These are phyloP conservation scores for Drosophila eugracilis DNA, from an alignment of 1,140 invertebrate species.

Conservation along the genomic window DNA sequence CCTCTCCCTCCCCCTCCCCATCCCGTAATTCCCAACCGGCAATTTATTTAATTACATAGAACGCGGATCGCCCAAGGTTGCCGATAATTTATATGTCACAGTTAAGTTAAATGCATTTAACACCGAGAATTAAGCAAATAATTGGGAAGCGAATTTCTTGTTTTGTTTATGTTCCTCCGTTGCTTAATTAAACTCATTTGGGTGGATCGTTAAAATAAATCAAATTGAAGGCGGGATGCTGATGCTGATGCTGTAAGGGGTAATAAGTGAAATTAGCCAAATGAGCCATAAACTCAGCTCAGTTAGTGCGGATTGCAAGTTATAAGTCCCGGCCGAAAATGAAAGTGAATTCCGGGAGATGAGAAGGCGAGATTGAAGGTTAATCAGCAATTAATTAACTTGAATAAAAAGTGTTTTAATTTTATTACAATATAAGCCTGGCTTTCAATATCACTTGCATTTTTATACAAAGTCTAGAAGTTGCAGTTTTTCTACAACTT, in stretches of 20 bases:
- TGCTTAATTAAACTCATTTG: slow-evolving; percentile 73
- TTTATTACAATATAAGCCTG: neutral
- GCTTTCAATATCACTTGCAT: neutral
- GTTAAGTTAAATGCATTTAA: slow-evolving; percentile 76
- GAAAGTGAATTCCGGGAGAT: slow-evolving; percentile 10
- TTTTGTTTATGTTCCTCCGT: slow-evolving; percentile 26
- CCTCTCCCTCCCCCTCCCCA: neutral
- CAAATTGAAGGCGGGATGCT: slow-evolving; percentile 30
- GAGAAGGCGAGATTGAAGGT: slow-evolving; percentile 11
- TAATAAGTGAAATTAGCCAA: slow-evolving; percentile 62
- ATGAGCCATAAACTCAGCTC: slow-evolving; percentile 53
- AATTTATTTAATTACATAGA: slow-evolving; percentile 80
- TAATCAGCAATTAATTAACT: neutral
- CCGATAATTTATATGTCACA: slow-evolving; percentile 79
- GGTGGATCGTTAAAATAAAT: slow-evolving; percentile 71
- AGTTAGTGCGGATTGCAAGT: slow-evolving; percentile 6
- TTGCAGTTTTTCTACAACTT: neutral
- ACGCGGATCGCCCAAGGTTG: slow-evolving; percentile 71
- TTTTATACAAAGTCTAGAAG: neutral
- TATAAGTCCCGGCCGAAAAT: slow-evolving; percentile 22
- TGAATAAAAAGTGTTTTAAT: neutral
- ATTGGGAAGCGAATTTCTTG: slow-evolving; percentile 52
- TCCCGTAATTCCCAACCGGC: slow-evolving; percentile 1
- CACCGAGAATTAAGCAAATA: slow-evolving; percentile 59
- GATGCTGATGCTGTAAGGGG: slow-evolving; percentile 28